These are phyloP conservation scores for Athripsodes cinereus DNA, from an alignment of 2,888 invertebrate genomes.

Conservation along the genomic window DNA sequence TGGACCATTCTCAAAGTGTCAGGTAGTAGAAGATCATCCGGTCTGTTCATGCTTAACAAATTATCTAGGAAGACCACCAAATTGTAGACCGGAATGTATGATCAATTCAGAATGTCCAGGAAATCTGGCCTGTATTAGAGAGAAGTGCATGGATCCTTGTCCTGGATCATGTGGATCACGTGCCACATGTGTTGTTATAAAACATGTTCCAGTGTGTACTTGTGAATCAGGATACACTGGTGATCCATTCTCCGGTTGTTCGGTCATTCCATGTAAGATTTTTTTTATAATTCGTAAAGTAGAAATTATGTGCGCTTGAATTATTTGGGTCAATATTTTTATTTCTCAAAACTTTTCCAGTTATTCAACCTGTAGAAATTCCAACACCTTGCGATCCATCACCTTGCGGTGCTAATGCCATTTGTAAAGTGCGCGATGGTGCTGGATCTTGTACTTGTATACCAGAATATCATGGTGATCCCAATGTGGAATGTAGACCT, in stretches of 20 bases:
- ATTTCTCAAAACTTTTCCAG: conserved; percentile 32
- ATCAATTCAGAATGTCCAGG: conserved; percentile 68
- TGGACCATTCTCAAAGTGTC: conserved; percentile 71
- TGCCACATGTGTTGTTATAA: conserved; percentile 62
- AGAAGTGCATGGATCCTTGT: conserved; percentile 68
- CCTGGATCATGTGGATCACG: conserved; percentile 69
- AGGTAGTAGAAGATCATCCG: conserved; percentile 58
- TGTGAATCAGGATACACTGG: conserved; percentile 67
- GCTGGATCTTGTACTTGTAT: conserved; percentile 78
- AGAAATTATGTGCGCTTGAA: background rate
- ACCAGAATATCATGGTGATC: conserved; percentile 79
- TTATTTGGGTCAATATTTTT: no score
- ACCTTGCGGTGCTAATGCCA: conserved; percentile 81
- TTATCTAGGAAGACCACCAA: conserved; percentile 73
- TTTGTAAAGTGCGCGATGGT: conserved; percentile 75
- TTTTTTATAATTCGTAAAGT: conserved; percentile 14
- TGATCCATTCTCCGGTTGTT: conserved; percentile 75
- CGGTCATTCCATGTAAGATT: conserved; percentile 53
- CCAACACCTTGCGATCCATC: conserved; percentile 71
- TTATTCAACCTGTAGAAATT: conserved; percentile 50
- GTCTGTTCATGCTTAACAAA: conserved; percentile 69
- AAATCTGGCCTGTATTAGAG: conserved; percentile 64
- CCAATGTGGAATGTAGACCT: conserved; percentile 78
- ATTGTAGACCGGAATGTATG: conserved; percentile 70
- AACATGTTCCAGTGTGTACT: conserved; percentile 67